Evolutionary conservation across 2,888 invertebrate genomes (phyloP).

Genomic region (Branchellion lobata): DNA sequence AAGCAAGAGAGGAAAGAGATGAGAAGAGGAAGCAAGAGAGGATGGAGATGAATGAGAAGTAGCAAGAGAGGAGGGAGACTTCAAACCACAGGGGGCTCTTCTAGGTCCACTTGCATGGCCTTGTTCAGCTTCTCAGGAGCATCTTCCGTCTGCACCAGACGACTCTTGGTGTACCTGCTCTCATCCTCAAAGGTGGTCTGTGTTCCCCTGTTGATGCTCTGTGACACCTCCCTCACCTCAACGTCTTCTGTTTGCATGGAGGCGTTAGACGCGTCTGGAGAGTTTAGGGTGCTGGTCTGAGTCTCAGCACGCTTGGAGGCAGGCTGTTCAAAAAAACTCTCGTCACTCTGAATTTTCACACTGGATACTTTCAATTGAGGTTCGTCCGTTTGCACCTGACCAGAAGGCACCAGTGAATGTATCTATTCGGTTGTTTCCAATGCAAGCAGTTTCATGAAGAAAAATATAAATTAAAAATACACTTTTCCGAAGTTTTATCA

Average conservation of each 20-base stretch:
- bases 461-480: neutral
- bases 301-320: constrained; percentile 1
- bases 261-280: neutral
- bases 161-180: neutral
- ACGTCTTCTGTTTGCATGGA: neutral
- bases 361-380: neutral
- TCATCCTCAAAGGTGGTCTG: neutral
- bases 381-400: constrained; percentile 27
- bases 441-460: neutral
- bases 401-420: neutral
- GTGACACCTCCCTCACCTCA: neutral
- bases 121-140: neutral
- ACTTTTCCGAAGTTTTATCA: too few relatives aligned
- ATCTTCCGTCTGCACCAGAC: neutral
- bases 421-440: too few relatives aligned
- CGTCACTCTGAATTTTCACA: constrained; percentile 1
- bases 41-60: too few relatives aligned
- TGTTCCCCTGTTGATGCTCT: neutral
- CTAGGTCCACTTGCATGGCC: neutral
- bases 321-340: constrained; percentile 19
- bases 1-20: too few relatives aligned
- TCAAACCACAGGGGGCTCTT: too few relatives aligned
- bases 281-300: neutral
- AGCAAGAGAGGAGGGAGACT: too few relatives aligned
- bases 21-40: too few relatives aligned